A percentile compares a stretch with the other conserved stretches of the same genome.
Evolutionary conservation across 2,113 vertebrate species (phyloP).

Genomic region (Cervus canadensis): DNA sequence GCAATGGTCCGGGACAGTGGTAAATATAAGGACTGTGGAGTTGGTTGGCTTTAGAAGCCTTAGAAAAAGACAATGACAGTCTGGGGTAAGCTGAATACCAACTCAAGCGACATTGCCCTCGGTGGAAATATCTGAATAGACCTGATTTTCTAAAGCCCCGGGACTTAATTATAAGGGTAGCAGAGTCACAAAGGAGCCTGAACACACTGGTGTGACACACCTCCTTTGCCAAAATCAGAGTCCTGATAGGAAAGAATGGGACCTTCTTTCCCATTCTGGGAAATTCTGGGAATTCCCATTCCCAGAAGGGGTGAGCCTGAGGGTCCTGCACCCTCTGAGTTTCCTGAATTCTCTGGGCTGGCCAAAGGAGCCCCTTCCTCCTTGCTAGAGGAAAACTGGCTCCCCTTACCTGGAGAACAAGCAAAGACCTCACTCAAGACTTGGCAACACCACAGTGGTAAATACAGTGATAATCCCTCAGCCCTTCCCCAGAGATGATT

Average conservation of each 20-base stretch:
- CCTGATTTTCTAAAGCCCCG: background rate
- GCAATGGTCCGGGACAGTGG: background rate
- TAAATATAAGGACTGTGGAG: background rate
- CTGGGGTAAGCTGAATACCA: background rate
- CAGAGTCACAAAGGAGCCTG: background rate
- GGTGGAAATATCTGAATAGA: background rate
- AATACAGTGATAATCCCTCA: fast-evolving
- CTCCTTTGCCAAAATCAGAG: background rate
- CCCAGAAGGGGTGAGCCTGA: background rate
- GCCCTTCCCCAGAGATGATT: background rate
- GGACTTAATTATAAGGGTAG: background rate
- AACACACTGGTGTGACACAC: background rate
- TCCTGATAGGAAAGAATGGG: background rate
- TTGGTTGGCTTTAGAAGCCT: background rate
- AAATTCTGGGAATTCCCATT: too few relatives aligned
- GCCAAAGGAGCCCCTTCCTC: background rate
- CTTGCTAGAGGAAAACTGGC: background rate
- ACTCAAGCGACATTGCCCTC: background rate
- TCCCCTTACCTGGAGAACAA: background rate
- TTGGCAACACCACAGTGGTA: fast-evolving
- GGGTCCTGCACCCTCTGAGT: too few relatives aligned
- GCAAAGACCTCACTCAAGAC: background rate
- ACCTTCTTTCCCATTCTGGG: too few relatives aligned
- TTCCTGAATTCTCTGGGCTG: background rate
- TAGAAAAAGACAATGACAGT: background rate